Evolutionary conservation across 2,888 invertebrate genomes (phyloP), one percentile per base, ranked within the genome.

Genomic region (Drosophila histrio): DNA sequence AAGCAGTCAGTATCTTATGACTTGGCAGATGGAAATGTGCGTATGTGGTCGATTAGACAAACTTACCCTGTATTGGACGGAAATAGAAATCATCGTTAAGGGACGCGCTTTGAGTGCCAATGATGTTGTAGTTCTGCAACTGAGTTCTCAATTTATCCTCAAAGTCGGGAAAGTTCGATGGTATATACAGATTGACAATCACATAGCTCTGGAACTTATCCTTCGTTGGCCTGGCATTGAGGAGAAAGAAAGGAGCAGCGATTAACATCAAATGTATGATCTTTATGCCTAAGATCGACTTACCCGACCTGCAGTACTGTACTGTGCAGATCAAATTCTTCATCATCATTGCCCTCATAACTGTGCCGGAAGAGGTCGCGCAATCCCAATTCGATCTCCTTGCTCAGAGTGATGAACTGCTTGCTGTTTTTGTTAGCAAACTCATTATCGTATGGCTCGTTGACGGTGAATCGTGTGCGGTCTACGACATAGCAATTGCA

Each of bases 61-160:
- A 86, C 91, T 90, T 78, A 91, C 91, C 91, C 60, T 59, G 64
- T 0, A 84, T 67, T 2, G 60, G 72, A 28, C 64, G 59, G 76
- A 88, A 91, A 30, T 79, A 81, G 66, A 80, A 91, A 2, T 78
- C 57, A 0, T 73, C 62, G 28, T 89, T 91, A 3, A 71, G 54
- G 1, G 79, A 79, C 7, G 85, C 91, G 8, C 88, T 86, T 21
- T 87, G 61, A 1, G 61, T 49, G 2, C 86, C 90, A 22, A 90
- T 69, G 0, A 75, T 67, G 9, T 79, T 58, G 21, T 65, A 87
- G 0, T 13, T 44, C 2, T 52, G 21, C 26, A 91, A 62, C 3
- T 90, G 84, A 2, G 67, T 4, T 1, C 57, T 57, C 28, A 87
- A 56, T 2, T 79, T 75, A 1, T 69, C 60, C 7, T 78, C 79